Conservation (phyloP, 2,113 vertebrate genomes). For the Sylvilagus bachmani region DNA sequence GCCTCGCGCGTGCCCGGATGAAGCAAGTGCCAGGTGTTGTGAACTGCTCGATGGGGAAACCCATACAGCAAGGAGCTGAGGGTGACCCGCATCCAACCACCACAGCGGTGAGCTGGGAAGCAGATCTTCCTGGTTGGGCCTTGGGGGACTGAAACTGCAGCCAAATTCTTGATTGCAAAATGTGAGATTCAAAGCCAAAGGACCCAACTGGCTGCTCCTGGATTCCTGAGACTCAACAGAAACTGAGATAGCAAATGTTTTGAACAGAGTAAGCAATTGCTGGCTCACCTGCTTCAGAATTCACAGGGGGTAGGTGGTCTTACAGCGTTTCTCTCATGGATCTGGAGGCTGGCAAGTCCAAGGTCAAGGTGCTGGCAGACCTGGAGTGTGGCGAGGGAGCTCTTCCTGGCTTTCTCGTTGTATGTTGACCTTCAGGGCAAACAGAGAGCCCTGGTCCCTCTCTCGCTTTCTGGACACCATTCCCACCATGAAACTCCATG, state of each 20-base stretch:
- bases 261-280: background rate
- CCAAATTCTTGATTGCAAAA: accelerated
- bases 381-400: too few species aligned
- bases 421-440: too few species aligned
- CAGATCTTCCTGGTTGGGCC: background rate
- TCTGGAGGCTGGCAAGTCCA: background rate
- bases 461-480: background rate
- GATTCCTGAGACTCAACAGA: background rate
- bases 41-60: background rate
- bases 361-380: background rate
- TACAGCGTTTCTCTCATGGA: background rate
- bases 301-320: background rate
- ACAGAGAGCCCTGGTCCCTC: background rate
- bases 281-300: background rate
- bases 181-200: background rate
- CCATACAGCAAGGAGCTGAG: accelerated
- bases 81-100: background rate
- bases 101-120: background rate
- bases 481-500: background rate
- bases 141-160: accelerated
- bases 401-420: background rate
- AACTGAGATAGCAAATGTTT: background rate
- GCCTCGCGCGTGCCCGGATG: background rate
- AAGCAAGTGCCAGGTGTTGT: background rate
- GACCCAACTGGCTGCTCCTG: background rate